Conservation (phyloP, 2,888 invertebrate genomes). For the Timema cristinae region DNA sequence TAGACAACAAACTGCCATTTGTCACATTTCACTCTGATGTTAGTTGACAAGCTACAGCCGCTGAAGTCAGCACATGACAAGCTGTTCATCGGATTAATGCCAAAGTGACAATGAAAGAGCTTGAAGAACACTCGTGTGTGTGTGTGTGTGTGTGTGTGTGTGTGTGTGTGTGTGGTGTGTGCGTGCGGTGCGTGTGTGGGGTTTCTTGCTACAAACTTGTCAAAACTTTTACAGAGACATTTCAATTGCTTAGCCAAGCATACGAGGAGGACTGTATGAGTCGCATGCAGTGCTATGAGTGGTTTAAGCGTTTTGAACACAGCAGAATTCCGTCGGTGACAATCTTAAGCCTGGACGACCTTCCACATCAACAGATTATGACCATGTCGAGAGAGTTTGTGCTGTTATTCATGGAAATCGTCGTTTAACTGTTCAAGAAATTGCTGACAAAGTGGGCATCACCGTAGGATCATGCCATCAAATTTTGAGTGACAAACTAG, state of each 20-base stretch:
- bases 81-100: slow-evolving; percentile 6
- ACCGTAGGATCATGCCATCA: slow-evolving; percentile 6
- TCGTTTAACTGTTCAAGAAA: slow-evolving; percentile 9
- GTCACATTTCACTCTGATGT: neutral
- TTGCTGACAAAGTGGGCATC: slow-evolving; percentile 10
- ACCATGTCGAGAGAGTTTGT: slow-evolving; percentile 7
- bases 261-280: too few relatives aligned
- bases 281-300: neutral
- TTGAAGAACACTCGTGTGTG: too few relatives aligned
- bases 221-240: slow-evolving; percentile 10
- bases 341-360: neutral
- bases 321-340: neutral
- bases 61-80: slow-evolving; percentile 1
- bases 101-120: too few relatives aligned
- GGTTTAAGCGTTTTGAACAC: slow-evolving; percentile 6
- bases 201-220: too few relatives aligned
- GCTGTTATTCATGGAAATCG: slow-evolving; percentile 6
- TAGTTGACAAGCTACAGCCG: neutral
- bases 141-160: neutral
- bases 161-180: neutral
- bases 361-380: slow-evolving; percentile 12
- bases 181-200: too few relatives aligned
- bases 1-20: slow-evolving; percentile 15
- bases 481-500: slow-evolving; percentile 3
- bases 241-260: neutral